Evolutionary conservation across 2,888 invertebrate species (phyloP).

Genomic region (Conomelus anceps): DNA sequence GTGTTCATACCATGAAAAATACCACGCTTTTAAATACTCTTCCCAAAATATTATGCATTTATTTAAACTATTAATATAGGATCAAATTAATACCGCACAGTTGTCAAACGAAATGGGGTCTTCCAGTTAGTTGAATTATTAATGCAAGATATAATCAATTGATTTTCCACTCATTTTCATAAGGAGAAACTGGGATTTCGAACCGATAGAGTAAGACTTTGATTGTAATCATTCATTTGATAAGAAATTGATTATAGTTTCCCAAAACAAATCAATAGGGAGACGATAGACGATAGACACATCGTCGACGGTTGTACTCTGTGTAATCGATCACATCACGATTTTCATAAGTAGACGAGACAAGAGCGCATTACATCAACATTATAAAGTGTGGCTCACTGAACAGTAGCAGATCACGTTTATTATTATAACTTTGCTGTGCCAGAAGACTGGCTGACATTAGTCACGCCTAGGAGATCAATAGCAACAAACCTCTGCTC

Average conservation of each 20-base stretch:
- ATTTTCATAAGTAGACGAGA: not conserved
- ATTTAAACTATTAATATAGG: no score
- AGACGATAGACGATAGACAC: not conserved
- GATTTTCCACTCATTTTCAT: no score
- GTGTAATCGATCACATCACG: not conserved
- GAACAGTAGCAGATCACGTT: not conserved
- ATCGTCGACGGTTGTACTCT: not conserved
- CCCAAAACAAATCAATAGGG: not conserved
- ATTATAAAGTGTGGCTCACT: not conserved
- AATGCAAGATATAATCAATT: no score
- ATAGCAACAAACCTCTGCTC: not conserved
- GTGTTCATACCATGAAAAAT: no score
- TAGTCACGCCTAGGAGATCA: not conserved
- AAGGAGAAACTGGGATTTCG: no score
- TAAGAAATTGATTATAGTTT: not conserved
- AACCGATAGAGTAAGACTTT: not conserved
- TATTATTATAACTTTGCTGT: not conserved
- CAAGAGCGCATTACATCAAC: not conserved
- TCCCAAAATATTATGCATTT: no score
- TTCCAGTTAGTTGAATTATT: no score
- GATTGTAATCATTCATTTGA: not conserved
- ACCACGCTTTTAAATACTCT: no score
- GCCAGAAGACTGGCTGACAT: not conserved
- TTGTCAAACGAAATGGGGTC: no score
- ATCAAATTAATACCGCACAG: no score